Conservation (phyloP, 2,797 vertebrate species). For the Spea hammondii region DNA sequence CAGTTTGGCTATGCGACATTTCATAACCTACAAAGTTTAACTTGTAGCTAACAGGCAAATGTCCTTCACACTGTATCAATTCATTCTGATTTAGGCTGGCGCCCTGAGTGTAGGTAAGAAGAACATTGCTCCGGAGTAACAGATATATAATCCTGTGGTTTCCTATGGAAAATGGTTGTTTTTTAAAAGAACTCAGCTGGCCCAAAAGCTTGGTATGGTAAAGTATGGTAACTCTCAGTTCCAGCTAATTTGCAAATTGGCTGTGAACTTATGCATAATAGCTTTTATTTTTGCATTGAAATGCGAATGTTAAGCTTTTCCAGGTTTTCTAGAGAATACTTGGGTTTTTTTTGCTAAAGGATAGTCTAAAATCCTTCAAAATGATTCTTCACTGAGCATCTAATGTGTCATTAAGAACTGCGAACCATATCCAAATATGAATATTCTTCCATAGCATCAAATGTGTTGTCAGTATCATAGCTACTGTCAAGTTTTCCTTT, state of each 20-base stretch:
- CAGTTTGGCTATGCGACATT: not conserved
- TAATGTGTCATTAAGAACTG: not conserved
- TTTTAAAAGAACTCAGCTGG: too few species aligned
- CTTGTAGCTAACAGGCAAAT: not conserved
- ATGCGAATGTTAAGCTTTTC: too few species aligned
- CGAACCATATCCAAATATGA: not conserved
- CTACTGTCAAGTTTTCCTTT: not conserved
- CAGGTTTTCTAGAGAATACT: too few species aligned
- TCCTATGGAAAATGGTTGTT: slow-evolving; percentile 11
- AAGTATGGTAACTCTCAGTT: too few species aligned
- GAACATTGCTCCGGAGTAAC: not conserved
- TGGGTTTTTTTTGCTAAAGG: too few species aligned
- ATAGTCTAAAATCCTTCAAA: not conserved
- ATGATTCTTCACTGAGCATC: not conserved
- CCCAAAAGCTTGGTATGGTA: too few species aligned
- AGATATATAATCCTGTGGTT: not conserved
- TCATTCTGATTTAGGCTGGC: not conserved
- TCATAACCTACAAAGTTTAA: not conserved
- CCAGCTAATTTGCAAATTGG: too few species aligned
- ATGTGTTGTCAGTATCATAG: not conserved
- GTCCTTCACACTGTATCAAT: not conserved
- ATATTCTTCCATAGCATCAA: not conserved
- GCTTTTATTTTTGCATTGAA: too few species aligned
- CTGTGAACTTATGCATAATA: too few species aligned
- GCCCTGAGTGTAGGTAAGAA: not conserved